Base-by-base conservation (phyloP, 2,113 vertebrate species). In the Nicator chloris region DNA sequence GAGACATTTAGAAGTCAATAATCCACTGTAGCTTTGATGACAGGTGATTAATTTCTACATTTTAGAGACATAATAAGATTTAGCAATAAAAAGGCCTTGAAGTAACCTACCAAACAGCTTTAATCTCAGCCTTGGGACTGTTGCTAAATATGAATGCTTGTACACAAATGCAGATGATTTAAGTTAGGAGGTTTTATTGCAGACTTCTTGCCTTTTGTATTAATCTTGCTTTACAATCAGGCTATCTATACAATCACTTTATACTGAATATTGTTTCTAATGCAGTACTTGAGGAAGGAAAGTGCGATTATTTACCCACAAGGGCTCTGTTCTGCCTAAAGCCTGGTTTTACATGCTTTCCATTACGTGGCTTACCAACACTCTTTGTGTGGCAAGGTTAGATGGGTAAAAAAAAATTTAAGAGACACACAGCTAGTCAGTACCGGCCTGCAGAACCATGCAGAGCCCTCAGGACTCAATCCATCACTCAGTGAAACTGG, bases 1-100 rank as follows among this genome's bases (percentile, higher is more conserved):
- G 97, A 98, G 98, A 98, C 98, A 98, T 98, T 98, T 98, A 98
- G 97, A 98, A 98, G 98, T 98, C 98, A 98, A 98, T 98, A 98
- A 98, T 98, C 98, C 97, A 98, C 98, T 97, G 98, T 98, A 97
- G 97, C 97, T 98, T 98, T 98, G 98, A 98, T 98, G 98, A 98
- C 98, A 98, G 98, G 98, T 98, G 98, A 98, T 98, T 98, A 98
- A 98, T 98, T 98, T 98, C 97, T 98, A 98, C 97, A 98, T 98
- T 98, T 98, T 98, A 98, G 97, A 98, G 98, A 97, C 98, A 98
- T 98, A 98, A 98, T 98, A 98, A 98, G 98, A 98, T 98, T 98
- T 98, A 98, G 98, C 97, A 98, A 98, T 98, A 98, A 98, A 98
- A 98, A 98, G 98, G 98, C 98, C 98, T 98, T 98, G 98, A 98